Evolutionary conservation across 1,140 invertebrate species (phyloP).

Genomic region (Oryctes rhinoceros): DNA sequence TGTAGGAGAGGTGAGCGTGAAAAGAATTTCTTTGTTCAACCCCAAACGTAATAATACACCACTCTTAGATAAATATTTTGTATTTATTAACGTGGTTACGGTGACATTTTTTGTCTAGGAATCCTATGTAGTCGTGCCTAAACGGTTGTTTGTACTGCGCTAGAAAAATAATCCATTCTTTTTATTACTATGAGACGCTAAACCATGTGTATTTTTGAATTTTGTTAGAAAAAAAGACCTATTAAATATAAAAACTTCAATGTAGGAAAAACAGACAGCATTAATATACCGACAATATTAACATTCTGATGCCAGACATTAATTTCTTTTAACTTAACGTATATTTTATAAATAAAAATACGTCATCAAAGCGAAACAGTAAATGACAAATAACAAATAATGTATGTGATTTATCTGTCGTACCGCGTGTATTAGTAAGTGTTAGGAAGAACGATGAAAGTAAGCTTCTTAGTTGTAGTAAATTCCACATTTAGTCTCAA

Average conservation of each 20-base stretch:
- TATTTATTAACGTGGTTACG: slow-evolving; percentile 22
- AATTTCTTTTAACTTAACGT: too few species aligned
- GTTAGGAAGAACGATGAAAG: too few species aligned
- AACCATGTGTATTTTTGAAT: slow-evolving; percentile 21
- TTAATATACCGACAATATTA: too few species aligned
- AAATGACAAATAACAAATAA: too few species aligned
- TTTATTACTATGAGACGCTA: background rate
- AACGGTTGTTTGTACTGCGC: slow-evolving; percentile 18
- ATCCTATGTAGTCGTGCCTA: background rate
- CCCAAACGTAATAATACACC: slow-evolving; percentile 20
- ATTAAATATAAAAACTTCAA: background rate
- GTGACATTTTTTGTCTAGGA: slow-evolving; percentile 21
- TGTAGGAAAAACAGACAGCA: too few species aligned
- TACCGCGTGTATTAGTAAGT: too few species aligned
- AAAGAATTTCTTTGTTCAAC: slow-evolving; percentile 19
- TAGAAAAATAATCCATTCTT: slow-evolving; percentile 15
- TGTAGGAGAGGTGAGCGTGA: background rate
- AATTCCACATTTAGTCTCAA: too few species aligned
- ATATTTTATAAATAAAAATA: too few species aligned
- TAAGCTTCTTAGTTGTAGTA: too few species aligned
- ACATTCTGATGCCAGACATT: too few species aligned
- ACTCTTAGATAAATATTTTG: slow-evolving; percentile 27
- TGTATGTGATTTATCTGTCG: too few species aligned
- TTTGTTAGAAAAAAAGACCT: background rate
- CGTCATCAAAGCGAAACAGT: too few species aligned